phyloP scores from a whole-genome alignment of 2,113 vertebrate species.

The Condylura cristata region DNA sequence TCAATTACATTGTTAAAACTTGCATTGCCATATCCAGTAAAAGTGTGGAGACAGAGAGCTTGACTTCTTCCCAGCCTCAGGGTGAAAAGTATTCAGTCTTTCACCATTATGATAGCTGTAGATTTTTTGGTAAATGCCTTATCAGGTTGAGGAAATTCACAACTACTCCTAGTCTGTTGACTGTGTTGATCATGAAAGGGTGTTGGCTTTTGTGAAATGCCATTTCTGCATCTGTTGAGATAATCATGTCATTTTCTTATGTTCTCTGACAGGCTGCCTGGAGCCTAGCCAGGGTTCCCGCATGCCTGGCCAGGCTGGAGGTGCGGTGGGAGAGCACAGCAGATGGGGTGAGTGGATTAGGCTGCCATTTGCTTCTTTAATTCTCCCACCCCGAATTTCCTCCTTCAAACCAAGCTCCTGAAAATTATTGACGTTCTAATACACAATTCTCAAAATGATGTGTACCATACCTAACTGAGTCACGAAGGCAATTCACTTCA shows the following conservation, averaged over 20 bases:
- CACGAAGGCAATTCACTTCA: background rate
- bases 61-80: background rate
- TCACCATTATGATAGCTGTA: background rate
- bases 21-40: no score
- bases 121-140: background rate
- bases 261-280: background rate
- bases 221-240: background rate
- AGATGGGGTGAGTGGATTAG: background rate
- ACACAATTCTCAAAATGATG: background rate
- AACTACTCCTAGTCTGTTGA: background rate
- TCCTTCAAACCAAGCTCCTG: background rate
- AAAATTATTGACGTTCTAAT: background rate
- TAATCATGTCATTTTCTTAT: background rate
- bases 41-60: background rate
- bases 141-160: background rate
- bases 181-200: background rate
- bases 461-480: background rate
- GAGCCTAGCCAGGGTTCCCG: background rate
- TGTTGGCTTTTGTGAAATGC: background rate
- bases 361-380: background rate
- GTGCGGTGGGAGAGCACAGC: background rate
- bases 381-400: background rate
- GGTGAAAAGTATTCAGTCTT: background rate
- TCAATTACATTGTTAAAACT: no score
- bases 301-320: background rate